Conservation (phyloP, 2,797 vertebrate species). For the Cuniculus paca region DNA sequence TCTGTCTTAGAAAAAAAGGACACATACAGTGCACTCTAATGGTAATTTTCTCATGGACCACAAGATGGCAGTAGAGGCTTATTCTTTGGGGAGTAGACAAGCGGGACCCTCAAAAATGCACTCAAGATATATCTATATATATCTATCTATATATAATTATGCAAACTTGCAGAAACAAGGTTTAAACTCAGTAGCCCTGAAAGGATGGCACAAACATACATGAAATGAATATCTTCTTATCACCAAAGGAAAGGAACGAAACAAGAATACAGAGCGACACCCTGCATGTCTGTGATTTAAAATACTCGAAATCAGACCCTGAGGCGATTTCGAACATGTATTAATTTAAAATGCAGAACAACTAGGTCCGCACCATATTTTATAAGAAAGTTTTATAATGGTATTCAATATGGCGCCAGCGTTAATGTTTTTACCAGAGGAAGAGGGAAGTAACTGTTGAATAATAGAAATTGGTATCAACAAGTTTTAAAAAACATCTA, state of each 20-base stretch:
- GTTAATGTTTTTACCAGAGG: not conserved
- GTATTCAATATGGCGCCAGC: not conserved
- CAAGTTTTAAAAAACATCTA: not conserved
- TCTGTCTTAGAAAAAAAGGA: not conserved
- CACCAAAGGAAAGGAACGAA: constrained; percentile 16
- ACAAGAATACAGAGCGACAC: not conserved
- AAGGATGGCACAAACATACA: constrained; percentile 20
- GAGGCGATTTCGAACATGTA: not conserved
- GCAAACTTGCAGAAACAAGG: constrained; percentile 40
- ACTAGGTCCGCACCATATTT: not conserved
- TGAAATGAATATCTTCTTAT: not conserved
- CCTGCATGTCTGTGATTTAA: constrained; percentile 36
- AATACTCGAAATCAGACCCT: constrained; percentile 19
- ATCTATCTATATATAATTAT: constrained; percentile 25
- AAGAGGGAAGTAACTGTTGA: constrained; percentile 2
- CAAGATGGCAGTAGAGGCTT: constrained; percentile 87
- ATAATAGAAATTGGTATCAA: not conserved
- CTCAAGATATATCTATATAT: too few relatives aligned
- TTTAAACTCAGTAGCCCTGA: constrained; percentile 34
- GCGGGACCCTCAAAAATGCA: not conserved
- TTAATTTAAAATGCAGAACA: constrained; percentile 32
- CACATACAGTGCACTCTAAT: not conserved
- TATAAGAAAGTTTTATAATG: not conserved
- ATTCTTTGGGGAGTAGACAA: constrained; percentile 49
- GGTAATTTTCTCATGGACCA: constrained; percentile 81